Evolutionary conservation across 2,797 vertebrate genomes (phyloP).

Genomic region (Macropodus opercularis): DNA sequence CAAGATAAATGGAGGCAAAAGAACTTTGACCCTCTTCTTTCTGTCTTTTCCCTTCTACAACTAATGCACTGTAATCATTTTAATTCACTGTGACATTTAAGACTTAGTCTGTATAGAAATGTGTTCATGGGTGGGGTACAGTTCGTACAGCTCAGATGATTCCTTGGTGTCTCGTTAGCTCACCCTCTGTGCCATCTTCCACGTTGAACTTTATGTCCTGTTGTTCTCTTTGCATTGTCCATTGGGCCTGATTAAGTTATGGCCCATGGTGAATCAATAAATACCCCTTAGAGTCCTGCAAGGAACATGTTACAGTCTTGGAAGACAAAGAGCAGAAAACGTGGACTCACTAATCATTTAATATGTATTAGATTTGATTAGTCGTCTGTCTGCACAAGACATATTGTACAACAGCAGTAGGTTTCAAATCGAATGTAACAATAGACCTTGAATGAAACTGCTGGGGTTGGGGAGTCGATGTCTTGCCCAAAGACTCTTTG

Average conservation of each 20-base stretch:
- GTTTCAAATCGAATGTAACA: no score
- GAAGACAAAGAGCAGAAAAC: conserved; percentile 27
- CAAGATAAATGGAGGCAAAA: conserved; percentile 14
- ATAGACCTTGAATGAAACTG: no score
- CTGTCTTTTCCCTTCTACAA: conserved; percentile 46
- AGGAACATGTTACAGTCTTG: conserved; percentile 33
- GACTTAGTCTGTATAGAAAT: conserved; percentile 36
- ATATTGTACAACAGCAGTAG: not conserved
- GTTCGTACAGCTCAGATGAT: conserved; percentile 47
- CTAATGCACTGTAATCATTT: conserved; percentile 57
- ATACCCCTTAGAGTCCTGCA: conserved; percentile 29
- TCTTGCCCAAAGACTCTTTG: no score
- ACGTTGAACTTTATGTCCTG: conserved; percentile 46
- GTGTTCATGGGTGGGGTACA: conserved; percentile 19
- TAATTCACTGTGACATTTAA: conserved; percentile 52
- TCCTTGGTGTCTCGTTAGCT: conserved; percentile 40
- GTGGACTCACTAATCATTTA: conserved; percentile 16
- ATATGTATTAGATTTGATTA: conserved; percentile 10
- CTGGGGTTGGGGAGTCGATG: no score
- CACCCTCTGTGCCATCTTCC: conserved; percentile 46
- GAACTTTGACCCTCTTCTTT: conserved; percentile 54
- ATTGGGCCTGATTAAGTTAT: conserved; percentile 44
- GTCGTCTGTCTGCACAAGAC: conserved; percentile 7
- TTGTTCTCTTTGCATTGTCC: conserved; percentile 40
- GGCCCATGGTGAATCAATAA: conserved; percentile 59